These are phyloP conservation scores for Lycophotia porphyrea DNA, from an alignment of 2,888 invertebrate genomes.

Conservation along the genomic window DNA sequence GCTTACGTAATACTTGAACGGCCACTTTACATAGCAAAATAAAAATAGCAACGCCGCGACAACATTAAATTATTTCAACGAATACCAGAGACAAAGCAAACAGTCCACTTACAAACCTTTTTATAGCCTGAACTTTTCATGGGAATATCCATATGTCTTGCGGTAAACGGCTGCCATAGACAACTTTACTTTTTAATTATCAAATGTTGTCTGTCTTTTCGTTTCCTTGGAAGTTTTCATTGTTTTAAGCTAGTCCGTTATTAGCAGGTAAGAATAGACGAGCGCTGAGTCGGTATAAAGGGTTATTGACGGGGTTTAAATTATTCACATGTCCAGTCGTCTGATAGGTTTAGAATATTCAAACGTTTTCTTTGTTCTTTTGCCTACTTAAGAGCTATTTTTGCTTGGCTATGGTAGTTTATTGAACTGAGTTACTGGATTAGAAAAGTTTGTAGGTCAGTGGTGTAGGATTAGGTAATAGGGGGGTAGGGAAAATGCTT, in stretches of 20 bases:
- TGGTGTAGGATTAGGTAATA: not conserved
- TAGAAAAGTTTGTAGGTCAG: not conserved
- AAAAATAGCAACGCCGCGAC: not conserved
- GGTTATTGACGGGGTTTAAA: not conserved
- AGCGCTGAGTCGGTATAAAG: not conserved
- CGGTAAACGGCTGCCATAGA: constrained; percentile 15
- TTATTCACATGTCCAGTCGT: not conserved
- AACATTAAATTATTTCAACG: not conserved
- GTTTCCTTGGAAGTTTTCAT: constrained; percentile 26
- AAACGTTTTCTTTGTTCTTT: not conserved
- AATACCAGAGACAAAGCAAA: constrained; percentile 27
- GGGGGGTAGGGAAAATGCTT: not conserved
- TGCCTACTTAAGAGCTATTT: not conserved
- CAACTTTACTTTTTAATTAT: constrained; percentile 57
- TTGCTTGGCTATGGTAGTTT: not conserved
- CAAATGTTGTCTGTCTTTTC: constrained; percentile 26
- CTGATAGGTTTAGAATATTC: constrained; percentile 6
- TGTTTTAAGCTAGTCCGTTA: constrained; percentile 10
- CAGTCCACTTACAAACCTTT: not conserved
- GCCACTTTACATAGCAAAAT: not conserved
- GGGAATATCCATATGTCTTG: constrained; percentile 57
- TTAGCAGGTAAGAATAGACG: not conserved
- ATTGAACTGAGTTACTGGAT: not conserved
- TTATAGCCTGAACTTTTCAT: constrained; percentile 29
- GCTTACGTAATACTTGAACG: too few species aligned